Evolutionary conservation across 2,797 vertebrate species (phyloP).

Genomic region (Otolemur crassicaudatus): DNA sequence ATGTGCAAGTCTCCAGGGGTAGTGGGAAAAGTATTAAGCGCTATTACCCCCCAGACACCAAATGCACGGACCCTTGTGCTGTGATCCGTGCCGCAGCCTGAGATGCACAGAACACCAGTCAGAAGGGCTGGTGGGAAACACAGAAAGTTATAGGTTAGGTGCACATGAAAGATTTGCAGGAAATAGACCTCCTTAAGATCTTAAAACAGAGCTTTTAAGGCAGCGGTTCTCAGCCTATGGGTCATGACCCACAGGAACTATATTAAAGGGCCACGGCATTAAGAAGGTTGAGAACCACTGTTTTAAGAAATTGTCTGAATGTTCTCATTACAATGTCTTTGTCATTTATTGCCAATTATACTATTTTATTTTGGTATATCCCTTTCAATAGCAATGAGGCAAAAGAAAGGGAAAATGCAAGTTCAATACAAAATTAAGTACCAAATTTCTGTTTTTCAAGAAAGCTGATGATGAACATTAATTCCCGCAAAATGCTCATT

Average conservation of each 20-base stretch:
- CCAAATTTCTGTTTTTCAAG: background rate
- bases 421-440: constrained; percentile 9
- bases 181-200: background rate
- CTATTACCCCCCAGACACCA: background rate
- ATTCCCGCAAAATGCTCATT: background rate
- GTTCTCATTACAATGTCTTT: background rate
- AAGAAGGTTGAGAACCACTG: no score
- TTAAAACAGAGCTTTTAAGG: background rate
- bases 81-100: background rate
- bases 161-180: background rate
- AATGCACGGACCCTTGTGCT: no score
- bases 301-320: background rate
- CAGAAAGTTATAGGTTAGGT: background rate
- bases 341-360: background rate
- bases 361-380: constrained; percentile 21
- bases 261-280: no score
- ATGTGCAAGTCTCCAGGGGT: background rate
- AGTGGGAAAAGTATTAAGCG: background rate
- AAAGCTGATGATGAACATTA: background rate
- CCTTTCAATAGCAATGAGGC: background rate
- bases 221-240: no score
- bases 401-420: constrained; percentile 15
- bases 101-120: background rate
- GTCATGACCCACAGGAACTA: no score
- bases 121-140: background rate